These are phyloP conservation scores for Halictus ligatus DNA, from an alignment of 2,888 invertebrate genomes.

Conservation along the genomic window DNA sequence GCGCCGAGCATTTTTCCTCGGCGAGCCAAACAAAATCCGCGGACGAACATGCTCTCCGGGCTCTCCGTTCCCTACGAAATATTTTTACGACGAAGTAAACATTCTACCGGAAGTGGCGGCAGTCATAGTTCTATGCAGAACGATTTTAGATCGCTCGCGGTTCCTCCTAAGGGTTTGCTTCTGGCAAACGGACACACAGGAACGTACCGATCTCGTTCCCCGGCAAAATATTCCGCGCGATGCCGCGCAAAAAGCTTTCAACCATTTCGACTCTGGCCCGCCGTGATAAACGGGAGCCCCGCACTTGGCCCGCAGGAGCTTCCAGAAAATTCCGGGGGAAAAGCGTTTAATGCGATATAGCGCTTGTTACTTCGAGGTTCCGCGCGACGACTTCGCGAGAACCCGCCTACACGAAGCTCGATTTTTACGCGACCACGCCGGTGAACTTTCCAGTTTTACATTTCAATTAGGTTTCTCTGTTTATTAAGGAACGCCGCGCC, in stretches of 20 bases:
- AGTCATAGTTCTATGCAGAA: not conserved
- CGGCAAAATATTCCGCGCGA: conserved; percentile 47
- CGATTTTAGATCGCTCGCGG: not conserved
- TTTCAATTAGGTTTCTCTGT: not conserved
- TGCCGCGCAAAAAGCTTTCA: conserved; percentile 67
- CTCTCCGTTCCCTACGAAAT: not conserved
- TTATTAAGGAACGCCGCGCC: not conserved
- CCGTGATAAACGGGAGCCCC: conserved; percentile 26
- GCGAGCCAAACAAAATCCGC: not conserved
- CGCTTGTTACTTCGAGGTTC: not conserved
- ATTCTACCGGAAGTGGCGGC: not conserved
- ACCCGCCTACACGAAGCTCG: not conserved
- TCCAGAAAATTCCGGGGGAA: conserved; percentile 24
- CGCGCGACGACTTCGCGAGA: not conserved
- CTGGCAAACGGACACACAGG: conserved; percentile 55
- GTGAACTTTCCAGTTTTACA: not conserved
- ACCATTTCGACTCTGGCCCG: conserved; percentile 55
- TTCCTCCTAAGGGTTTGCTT: not conserved
- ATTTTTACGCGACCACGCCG: not conserved
- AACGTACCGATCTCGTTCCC: conserved; percentile 66
- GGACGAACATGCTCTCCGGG: not conserved
- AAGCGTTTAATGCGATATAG: conserved; percentile 49
- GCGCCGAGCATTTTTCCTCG: not conserved
- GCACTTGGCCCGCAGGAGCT: conserved; percentile 21
- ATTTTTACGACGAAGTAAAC: not conserved